phyloP scores from a whole-genome alignment of 1,140 invertebrate genomes.

The Fopius arisanus region DNA sequence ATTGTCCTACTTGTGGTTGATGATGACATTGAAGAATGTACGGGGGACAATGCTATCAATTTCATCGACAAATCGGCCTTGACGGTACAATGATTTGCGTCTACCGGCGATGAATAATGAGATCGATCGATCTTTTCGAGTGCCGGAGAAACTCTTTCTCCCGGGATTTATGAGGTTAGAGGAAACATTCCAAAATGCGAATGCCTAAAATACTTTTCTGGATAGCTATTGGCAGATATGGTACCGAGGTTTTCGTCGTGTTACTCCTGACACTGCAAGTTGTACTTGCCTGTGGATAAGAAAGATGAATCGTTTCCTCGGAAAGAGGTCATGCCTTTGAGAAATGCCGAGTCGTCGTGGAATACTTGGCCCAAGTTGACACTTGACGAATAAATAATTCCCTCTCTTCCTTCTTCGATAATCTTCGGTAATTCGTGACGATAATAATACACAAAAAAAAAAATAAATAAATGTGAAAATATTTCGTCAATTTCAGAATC shows the following conservation, averaged over 20 bases:
- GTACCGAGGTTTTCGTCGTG: neutral
- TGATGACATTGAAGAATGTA: neutral
- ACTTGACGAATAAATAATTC: neutral
- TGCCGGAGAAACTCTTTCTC: neutral
- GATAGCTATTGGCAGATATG: neutral
- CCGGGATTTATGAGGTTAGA: neutral
- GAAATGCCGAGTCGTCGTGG: no score
- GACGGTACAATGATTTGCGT: constrained; percentile 8
- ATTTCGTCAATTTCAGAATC: no score
- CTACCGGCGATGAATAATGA: constrained; percentile 16
- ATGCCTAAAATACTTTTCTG: neutral
- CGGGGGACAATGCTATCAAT: neutral
- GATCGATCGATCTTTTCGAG: neutral
- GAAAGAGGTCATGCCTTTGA: neutral
- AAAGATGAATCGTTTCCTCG: neutral
- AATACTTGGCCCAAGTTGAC: no score
- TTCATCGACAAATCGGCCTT: constrained; percentile 4
- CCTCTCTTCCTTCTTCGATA: no score
- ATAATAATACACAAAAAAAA: no score
- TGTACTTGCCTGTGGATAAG: neutral
- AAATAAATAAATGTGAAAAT: no score
- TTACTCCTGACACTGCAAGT: neutral
- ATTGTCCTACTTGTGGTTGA: neutral
- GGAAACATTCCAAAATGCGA: neutral
- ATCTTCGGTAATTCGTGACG: no score